phyloP scores from a whole-genome alignment of 2,113 vertebrate genomes.

The Canis aureus region DNA sequence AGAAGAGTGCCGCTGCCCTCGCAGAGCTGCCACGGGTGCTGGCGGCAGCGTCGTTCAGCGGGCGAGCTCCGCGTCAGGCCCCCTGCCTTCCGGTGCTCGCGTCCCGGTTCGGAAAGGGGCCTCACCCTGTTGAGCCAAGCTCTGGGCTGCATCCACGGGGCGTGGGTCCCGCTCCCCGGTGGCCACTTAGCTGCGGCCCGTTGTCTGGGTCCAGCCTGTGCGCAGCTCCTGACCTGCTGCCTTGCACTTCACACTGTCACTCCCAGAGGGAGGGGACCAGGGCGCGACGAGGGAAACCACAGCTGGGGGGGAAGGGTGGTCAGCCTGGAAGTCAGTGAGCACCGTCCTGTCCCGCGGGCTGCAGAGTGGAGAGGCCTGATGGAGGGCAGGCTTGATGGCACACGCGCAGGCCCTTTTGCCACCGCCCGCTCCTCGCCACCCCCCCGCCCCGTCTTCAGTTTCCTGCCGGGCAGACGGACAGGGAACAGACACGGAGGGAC shows the following conservation, averaged over 20 bases:
- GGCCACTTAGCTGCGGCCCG: neutral
- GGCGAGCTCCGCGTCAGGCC: neutral
- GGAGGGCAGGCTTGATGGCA: neutral
- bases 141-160: accelerated
- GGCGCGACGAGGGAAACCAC: neutral
- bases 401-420: neutral
- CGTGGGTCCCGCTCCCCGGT: accelerated
- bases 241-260: neutral
- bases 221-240: neutral
- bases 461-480: neutral
- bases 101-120: too few species aligned
- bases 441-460: neutral
- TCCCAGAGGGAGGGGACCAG: neutral
- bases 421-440: too few species aligned
- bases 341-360: neutral
- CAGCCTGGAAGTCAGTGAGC: neutral
- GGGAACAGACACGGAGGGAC: neutral
- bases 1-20: slow-evolving; percentile 72
- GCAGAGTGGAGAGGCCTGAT: neutral
- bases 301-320: neutral
- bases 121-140: neutral
- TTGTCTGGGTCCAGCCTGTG: neutral
- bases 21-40: slow-evolving; percentile 32
- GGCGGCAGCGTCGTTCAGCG: neutral
- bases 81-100: neutral